These are phyloP conservation scores for Saccostrea glomerata DNA, from an alignment of 1,140 invertebrate species.

Conservation along the genomic window DNA sequence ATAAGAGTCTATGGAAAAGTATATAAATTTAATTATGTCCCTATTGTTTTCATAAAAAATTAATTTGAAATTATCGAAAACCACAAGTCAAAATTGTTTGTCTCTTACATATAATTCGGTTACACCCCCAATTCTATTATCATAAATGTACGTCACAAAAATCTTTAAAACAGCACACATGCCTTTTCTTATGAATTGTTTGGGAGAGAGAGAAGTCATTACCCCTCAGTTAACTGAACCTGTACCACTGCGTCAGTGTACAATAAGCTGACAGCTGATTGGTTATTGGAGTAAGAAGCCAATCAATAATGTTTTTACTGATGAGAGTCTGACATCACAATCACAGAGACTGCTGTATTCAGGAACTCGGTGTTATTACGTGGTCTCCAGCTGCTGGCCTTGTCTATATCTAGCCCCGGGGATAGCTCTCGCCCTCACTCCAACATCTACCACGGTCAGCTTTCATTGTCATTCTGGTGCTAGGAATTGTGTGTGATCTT, in stretches of 20 bases:
- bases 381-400: background rate
- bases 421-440: background rate
- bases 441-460: background rate
- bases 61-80: too few relatives aligned
- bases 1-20: too few relatives aligned
- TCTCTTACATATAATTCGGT: too few relatives aligned
- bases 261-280: background rate
- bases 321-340: constrained; percentile 22
- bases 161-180: background rate
- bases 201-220: background rate
- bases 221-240: background rate
- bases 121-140: too few relatives aligned
- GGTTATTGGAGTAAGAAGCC: constrained; percentile 8
- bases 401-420: constrained; percentile 1
- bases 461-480: background rate
- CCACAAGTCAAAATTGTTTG: too few relatives aligned
- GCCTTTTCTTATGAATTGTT: background rate
- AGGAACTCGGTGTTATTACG: background rate
- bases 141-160: background rate
- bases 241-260: background rate
- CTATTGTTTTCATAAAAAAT: too few relatives aligned
- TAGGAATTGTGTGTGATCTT: background rate
- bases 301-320: background rate
- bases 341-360: background rate
- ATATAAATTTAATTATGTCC: too few relatives aligned